Base-by-base conservation (phyloP, 2,797 vertebrate genomes). In the Eulemur albifrons region DNA sequence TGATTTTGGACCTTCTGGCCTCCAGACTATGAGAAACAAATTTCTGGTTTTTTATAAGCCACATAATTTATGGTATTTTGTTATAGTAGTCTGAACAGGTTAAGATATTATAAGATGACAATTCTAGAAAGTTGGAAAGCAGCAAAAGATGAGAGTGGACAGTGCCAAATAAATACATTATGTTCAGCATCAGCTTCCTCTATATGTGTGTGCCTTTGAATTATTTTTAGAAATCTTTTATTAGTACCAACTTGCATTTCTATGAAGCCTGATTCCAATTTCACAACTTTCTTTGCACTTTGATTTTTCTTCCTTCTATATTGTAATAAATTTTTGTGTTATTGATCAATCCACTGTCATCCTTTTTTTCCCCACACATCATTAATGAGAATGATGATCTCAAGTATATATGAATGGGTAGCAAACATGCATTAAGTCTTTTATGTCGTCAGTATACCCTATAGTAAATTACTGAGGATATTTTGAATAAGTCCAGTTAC, bases 341-440 rank as follows among this genome's bases (percentile, higher is more conserved):
- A 63, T 69, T 94, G 61, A 85, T 80, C 48, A 93, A 73, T 61
- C 86, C 32, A 76, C 59, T 72, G 4, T 15, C 17, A 32, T 72
- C 54, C 20, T 90, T 96, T 73, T 63, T 43, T 79, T 92, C 80
- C 76, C 80, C 43, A 84, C 48, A 90, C 84, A 61, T 84, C 52
- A 73, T 83, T 69, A 94, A 72, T 69, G 30, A 50, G 54, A 85
- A 90, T 38, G 13, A 52, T 84, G 67, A 48, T 13, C 25, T 25
- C 83, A 20, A 45, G 4, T 14, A 70, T 18, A 84, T 21, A 61
- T 61, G 7, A 93, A 73, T 91, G 32, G 57, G 4, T 43, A 90
- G 43, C 50, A 91, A 93, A 93, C 3, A 43, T 14, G 6, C 43
- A 72, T 88, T 93, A 54, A 79, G n/a, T 91, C n/a, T 59, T 91